Conservation (phyloP, 2,888 invertebrate genomes). For the Pomacea canaliculata region DNA sequence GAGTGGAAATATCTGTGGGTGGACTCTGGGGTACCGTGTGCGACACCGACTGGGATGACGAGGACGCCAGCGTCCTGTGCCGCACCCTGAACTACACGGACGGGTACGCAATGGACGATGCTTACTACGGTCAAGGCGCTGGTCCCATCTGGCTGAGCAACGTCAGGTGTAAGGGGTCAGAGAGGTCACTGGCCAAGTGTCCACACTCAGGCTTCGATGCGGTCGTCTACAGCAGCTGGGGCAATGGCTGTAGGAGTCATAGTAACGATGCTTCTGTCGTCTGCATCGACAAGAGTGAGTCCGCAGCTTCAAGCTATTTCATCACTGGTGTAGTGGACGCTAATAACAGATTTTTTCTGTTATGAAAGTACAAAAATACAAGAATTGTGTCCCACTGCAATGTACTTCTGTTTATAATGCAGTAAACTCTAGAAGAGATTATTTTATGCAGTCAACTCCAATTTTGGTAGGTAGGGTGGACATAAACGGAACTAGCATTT, state of each 20-base stretch:
- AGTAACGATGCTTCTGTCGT: slow-evolving; percentile 52
- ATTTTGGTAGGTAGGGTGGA: no score
- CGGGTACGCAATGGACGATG: slow-evolving; percentile 46
- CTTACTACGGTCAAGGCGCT: slow-evolving; percentile 44
- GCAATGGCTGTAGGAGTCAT: slow-evolving; percentile 41
- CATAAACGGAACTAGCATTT: no score
- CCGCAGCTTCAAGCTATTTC: slow-evolving; percentile 13
- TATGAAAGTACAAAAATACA: no score
- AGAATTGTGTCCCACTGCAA: no score
- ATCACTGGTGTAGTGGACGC: no score
- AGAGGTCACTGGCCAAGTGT: slow-evolving; percentile 48
- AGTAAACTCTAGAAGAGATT: no score
- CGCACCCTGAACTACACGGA: slow-evolving; percentile 50
- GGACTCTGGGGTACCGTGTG: slow-evolving; percentile 82
- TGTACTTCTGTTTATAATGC: no score
- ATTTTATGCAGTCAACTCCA: no score
- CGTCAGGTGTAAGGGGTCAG: slow-evolving; percentile 51
- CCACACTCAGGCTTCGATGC: slow-evolving; percentile 52
- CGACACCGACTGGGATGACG: slow-evolving; percentile 80
- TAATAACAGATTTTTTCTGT: no score
- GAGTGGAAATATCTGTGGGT: slow-evolving; percentile 78
- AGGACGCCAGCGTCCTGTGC: slow-evolving; percentile 76
- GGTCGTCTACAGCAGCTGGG: slow-evolving; percentile 19
- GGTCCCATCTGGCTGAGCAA: slow-evolving; percentile 63
- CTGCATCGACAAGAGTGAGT: slow-evolving; percentile 54